Conservation (phyloP, 2,113 vertebrate species). For the Eulemur macaco region DNA sequence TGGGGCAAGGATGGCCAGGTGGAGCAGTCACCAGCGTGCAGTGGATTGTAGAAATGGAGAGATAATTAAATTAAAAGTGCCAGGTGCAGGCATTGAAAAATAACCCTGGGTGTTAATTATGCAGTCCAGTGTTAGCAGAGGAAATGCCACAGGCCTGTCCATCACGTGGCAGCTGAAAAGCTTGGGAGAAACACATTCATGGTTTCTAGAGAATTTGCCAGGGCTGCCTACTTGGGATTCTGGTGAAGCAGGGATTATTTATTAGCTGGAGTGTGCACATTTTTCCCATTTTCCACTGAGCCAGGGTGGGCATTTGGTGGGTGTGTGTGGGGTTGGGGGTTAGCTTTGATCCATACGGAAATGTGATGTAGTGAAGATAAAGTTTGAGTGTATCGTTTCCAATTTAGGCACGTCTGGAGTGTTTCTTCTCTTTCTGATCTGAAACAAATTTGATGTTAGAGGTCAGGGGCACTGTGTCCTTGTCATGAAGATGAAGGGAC, state of each 20-base stretch:
- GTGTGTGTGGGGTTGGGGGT: background rate
- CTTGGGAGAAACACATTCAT: conserved; percentile 56
- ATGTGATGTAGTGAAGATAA: background rate
- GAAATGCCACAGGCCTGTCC: conserved; percentile 56
- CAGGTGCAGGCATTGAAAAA: conserved; percentile 77
- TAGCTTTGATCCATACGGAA: background rate
- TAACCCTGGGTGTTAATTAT: conserved; percentile 77
- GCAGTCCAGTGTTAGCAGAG: conserved; percentile 54
- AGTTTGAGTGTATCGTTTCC: background rate
- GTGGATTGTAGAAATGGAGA: conserved; percentile 62
- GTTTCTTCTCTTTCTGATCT: conserved; percentile 27
- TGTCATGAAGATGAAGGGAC: background rate
- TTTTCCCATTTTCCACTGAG: background rate
- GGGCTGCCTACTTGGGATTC: conserved; percentile 68
- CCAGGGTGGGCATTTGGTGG: conserved; percentile 10
- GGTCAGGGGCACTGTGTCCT: background rate
- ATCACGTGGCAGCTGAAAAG: conserved; percentile 57
- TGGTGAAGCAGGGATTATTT: conserved; percentile 53
- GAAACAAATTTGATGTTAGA: conserved; percentile 8
- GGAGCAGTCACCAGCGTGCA: conserved; percentile 69
- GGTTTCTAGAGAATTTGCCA: conserved; percentile 54
- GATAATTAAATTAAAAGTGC: conserved; percentile 79
- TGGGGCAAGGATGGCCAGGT: conserved; percentile 69
- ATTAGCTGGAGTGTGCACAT: conserved; percentile 39
- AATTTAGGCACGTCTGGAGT: background rate